phyloP scores from a whole-genome alignment of 2,888 invertebrate genomes.

The Neoscelio sp. region DNA sequence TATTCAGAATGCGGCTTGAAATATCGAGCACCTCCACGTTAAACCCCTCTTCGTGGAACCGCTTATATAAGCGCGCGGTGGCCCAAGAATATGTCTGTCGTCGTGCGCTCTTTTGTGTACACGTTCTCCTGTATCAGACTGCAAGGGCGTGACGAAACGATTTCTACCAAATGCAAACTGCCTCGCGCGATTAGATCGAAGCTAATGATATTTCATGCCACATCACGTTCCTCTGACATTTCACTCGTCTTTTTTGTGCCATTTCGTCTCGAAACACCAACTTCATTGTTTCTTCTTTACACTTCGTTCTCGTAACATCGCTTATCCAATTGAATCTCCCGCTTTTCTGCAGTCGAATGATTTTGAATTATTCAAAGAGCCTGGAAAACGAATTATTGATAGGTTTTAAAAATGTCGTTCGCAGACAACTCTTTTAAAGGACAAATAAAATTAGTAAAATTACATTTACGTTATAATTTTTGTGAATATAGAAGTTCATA shows the following conservation, averaged over 20 bases:
- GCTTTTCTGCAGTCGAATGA: constrained; percentile 38
- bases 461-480: constrained; percentile 39
- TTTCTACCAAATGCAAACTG: constrained; percentile 70
- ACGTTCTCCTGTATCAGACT: constrained; percentile 46
- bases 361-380: constrained; percentile 51
- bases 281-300: constrained; percentile 46
- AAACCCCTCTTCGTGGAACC: constrained; percentile 52
- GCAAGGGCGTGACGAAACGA: constrained; percentile 68
- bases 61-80: constrained; percentile 33
- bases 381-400: constrained; percentile 38
- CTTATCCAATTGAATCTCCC: constrained; percentile 42
- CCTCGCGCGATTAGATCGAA: constrained; percentile 74
- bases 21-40: constrained; percentile 64
- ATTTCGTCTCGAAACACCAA: constrained; percentile 31
- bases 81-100: constrained; percentile 43
- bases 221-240: constrained; percentile 69
- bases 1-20: constrained; percentile 77
- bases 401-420: constrained; percentile 31
- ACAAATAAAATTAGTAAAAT: constrained; percentile 22
- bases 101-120: constrained; percentile 55
- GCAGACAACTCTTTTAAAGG: constrained; percentile 12
- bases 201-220: constrained; percentile 71
- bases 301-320: constrained; percentile 36
- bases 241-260: constrained; percentile 24
- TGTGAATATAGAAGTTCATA: constrained; percentile 9